These are phyloP conservation scores for Cremastinae sp. DNA, from an alignment of 2,888 invertebrate species.

Conservation along the genomic window DNA sequence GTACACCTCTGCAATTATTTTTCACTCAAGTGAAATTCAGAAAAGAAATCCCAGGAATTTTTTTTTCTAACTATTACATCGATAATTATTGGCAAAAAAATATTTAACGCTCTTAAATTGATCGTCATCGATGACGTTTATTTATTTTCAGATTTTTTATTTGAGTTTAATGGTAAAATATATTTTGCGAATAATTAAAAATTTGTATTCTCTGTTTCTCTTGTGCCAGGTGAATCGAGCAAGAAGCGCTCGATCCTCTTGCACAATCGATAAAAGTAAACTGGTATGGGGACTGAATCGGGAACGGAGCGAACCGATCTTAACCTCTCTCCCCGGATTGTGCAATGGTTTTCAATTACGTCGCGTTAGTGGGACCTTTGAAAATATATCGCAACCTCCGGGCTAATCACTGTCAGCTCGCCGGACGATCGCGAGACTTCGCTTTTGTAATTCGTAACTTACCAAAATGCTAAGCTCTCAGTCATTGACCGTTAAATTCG, in stretches of 20 bases:
- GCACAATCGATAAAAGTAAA: constrained; percentile 43
- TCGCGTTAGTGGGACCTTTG: constrained; percentile 60
- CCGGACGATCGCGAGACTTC: constrained; percentile 5
- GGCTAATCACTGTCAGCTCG: constrained; percentile 44
- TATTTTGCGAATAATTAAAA: not conserved
- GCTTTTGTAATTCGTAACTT: constrained; percentile 42
- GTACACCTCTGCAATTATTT: too few species aligned
- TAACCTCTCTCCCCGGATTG: constrained; percentile 51
- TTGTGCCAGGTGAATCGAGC: not conserved
- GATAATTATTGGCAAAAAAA: too few species aligned
- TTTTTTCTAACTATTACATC: too few species aligned
- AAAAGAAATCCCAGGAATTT: too few species aligned
- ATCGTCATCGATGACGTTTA: too few species aligned
- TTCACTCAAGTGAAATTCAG: too few species aligned
- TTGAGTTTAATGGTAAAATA: too few species aligned
- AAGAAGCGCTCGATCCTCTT: constrained; percentile 46
- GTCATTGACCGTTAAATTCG: constrained; percentile 8
- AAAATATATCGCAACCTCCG: constrained; percentile 53
- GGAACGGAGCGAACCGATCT: constrained; percentile 56
- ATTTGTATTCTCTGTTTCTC: constrained; percentile 11
- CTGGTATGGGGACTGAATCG: constrained; percentile 28
- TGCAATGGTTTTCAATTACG: constrained; percentile 62
- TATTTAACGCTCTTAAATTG: too few species aligned
- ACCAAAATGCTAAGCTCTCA: constrained; percentile 19
- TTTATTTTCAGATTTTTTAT: too few species aligned